These are phyloP conservation scores for Parapsyche elsis DNA, from an alignment of 1,140 invertebrate species.

Conservation along the genomic window DNA sequence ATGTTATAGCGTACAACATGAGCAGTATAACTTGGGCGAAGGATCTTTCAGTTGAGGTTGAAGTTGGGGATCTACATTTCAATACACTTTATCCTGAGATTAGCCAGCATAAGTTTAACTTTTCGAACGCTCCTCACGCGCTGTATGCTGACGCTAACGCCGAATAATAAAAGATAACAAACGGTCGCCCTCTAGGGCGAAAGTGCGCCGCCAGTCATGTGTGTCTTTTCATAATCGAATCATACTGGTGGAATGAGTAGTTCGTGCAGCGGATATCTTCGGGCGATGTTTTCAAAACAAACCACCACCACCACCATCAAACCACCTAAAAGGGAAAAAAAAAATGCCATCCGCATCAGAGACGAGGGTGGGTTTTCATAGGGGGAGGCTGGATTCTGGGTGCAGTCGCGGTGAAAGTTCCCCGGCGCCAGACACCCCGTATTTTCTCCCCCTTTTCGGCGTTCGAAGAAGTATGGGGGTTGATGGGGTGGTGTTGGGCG, in stretches of 20 bases:
- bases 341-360: not conserved
- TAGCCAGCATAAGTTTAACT: too few species aligned
- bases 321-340: not conserved
- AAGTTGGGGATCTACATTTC: too few species aligned
- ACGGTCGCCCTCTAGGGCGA: constrained; percentile 16
- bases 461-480: not conserved
- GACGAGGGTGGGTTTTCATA: not conserved
- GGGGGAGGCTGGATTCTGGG: not conserved
- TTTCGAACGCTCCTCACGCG: too few species aligned
- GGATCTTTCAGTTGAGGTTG: too few species aligned
- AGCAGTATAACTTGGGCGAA: too few species aligned
- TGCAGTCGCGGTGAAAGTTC: constrained; percentile 39
- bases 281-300: constrained; percentile 55
- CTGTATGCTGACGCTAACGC: not conserved
- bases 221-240: constrained; percentile 45
- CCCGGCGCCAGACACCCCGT: constrained; percentile 41
- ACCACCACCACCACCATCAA: not conserved
- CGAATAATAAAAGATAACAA: constrained; percentile 41
- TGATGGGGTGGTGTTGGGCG: not conserved
- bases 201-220: constrained; percentile 33
- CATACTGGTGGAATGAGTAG: constrained; percentile 35
- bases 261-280: constrained; percentile 21
- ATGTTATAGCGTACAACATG: too few species aligned
- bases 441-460: constrained; percentile 6
- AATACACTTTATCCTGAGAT: too few species aligned